A percentile compares a stretch with the other conserved stretches of the same genome.
Evolutionary conservation across 2,888 invertebrate genomes (phyloP).

Genomic region (Sphaerophoria rueppellii): DNA sequence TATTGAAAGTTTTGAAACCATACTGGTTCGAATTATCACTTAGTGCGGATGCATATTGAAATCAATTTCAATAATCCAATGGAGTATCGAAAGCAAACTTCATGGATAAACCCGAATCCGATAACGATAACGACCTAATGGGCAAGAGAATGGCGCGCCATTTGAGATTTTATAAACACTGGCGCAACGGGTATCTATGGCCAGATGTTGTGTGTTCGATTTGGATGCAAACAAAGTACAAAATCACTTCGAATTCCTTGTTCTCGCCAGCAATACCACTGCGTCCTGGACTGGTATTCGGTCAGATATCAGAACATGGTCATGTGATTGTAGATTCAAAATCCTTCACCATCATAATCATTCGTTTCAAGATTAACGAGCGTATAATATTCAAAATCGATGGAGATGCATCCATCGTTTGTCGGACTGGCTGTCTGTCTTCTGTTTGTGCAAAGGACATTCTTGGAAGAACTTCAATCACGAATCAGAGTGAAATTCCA

Average conservation of each 20-base stretch:
- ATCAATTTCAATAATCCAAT: conserved; percentile 70
- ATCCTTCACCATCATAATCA: conserved; percentile 52
- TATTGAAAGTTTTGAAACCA: conserved; percentile 45
- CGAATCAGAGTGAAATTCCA: conserved; percentile 57
- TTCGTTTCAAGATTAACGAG: conserved; percentile 68
- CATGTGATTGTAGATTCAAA: conserved; percentile 29
- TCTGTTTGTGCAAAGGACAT: conserved; percentile 37
- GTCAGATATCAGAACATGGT: conserved; percentile 21
- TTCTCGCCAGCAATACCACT: not conserved
- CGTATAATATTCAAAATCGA: conserved; percentile 70
- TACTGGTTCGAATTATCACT: conserved; percentile 61
- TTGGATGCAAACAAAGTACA: conserved; percentile 65
- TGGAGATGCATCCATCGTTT: not conserved
- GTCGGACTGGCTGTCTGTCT: not conserved
- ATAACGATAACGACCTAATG: not conserved
- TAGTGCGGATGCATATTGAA: conserved; percentile 64
- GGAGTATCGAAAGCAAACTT: not conserved
- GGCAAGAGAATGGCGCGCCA: not conserved
- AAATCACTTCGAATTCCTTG: conserved; percentile 69
- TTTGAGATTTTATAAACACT: not conserved
- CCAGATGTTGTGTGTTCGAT: conserved; percentile 66
- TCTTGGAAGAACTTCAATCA: conserved; percentile 62
- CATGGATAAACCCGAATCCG: conserved; percentile 7
- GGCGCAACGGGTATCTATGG: conserved; percentile 42
- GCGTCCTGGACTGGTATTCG: not conserved